Percentiles rank a stretch among this genome's conserved stretches.
phyloP scores from a whole-genome alignment of 2,888 invertebrate genomes.

The Tetranychus truncatus region DNA sequence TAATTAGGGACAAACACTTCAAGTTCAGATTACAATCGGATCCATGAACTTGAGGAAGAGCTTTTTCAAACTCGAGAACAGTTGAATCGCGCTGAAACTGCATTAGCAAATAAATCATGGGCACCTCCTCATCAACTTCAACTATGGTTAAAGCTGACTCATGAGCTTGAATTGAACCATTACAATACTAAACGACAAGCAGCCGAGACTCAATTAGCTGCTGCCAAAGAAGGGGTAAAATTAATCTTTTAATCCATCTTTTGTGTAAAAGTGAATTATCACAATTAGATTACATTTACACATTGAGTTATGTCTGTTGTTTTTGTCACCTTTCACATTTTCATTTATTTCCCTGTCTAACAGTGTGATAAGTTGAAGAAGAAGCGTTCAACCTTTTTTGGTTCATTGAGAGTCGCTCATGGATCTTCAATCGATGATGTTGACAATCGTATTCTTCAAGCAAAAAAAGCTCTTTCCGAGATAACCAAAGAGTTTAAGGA shows the following conservation, averaged over 20 bases:
- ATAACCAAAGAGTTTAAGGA: conserved; percentile 84
- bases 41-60: conserved; percentile 26
- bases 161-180: conserved; percentile 77
- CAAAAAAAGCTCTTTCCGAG: conserved; percentile 71
- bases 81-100: conserved; percentile 67
- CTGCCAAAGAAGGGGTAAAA: conserved; percentile 55
- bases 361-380: conserved; percentile 75
- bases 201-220: conserved; percentile 63
- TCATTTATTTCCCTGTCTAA: not conserved
- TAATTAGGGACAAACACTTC: too few relatives aligned
- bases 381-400: conserved; percentile 79
- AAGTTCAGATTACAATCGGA: conserved; percentile 6
- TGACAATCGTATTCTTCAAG: conserved; percentile 81
- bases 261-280: not conserved
- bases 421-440: conserved; percentile 92
- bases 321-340: not conserved
- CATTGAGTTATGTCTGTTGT: not conserved
- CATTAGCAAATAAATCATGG: conserved; percentile 73
- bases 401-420: conserved; percentile 89
- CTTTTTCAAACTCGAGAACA: conserved; percentile 26
- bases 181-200: conserved; percentile 63
- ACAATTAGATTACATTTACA: not conserved
- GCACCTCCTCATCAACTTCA: conserved; percentile 71
- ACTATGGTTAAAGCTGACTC: conserved; percentile 84
- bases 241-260: not conserved